Evolutionary conservation across 1,140 invertebrate species (phyloP).

Genomic region (Diploscapter pachys): DNA sequence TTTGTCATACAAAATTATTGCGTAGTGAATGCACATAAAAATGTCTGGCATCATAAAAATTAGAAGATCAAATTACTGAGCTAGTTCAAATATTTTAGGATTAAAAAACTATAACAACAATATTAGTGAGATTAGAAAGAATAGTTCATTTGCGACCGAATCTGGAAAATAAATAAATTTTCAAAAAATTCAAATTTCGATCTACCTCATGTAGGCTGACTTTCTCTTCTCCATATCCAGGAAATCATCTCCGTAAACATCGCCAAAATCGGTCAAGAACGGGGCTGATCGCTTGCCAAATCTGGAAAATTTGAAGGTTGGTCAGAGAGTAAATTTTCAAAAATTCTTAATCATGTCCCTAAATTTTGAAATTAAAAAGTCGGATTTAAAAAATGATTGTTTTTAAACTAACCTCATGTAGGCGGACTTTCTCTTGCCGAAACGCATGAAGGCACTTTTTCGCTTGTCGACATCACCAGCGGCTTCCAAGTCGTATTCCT

Average conservation of each 20-base stretch:
- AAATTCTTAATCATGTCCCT: not conserved
- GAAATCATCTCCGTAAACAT: slow-evolving; percentile 14
- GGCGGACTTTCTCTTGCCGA: slow-evolving; percentile 39
- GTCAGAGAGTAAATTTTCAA: not conserved
- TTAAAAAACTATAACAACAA: no score
- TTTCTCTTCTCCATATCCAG: slow-evolving; percentile 26
- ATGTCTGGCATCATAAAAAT: no score
- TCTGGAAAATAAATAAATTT: slow-evolving; percentile 13
- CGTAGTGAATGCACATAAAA: no score
- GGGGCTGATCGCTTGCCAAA: slow-evolving; percentile 26
- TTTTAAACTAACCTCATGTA: slow-evolving; percentile 36
- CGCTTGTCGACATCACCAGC: slow-evolving; percentile 12
- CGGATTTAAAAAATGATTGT: no score
- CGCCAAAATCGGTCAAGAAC: not conserved
- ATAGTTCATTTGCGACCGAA: slow-evolving; percentile 12
- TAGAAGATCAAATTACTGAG: no score
- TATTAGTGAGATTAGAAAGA: no score
- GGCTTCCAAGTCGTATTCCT: slow-evolving; percentile 33
- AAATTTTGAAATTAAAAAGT: no score
- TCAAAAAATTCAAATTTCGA: not conserved
- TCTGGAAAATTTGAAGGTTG: slow-evolving; percentile 21
- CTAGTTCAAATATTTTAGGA: no score
- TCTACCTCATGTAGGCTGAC: slow-evolving; percentile 32
- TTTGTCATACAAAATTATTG: no score
- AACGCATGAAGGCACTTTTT: slow-evolving; percentile 39